Evolutionary conservation across 2,888 invertebrate species (phyloP).

Genomic region (Maniola hyperantus): DNA sequence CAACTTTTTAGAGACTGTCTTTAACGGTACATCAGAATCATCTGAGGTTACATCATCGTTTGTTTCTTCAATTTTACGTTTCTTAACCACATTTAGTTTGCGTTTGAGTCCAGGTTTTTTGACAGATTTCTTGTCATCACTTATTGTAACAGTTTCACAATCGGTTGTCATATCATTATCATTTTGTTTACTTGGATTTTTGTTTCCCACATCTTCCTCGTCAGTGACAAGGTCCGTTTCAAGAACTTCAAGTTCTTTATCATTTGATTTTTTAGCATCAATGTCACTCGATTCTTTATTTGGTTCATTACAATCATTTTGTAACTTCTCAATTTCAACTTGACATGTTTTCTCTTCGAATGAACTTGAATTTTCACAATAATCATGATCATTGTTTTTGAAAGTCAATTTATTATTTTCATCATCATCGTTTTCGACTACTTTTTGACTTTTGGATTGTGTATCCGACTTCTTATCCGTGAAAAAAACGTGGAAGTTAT

Average conservation of each 20-base stretch:
- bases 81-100: conserved; percentile 27
- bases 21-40: conserved; percentile 58
- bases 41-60: conserved; percentile 36
- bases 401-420: not conserved
- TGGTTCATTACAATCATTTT: not conserved
- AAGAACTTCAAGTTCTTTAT: not conserved
- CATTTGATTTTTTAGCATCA: not conserved
- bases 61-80: not conserved
- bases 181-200: not conserved
- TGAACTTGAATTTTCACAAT: too few species aligned
- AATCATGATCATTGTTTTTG: too few species aligned
- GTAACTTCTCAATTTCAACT: conserved; percentile 46
- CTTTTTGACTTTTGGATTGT: conserved; percentile 43
- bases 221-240: not conserved
- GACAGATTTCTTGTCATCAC: not conserved
- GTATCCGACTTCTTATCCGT: conserved; percentile 59
- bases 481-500: conserved; percentile 67
- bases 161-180: not conserved
- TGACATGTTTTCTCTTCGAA: conserved; percentile 19
- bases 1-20: conserved; percentile 42
- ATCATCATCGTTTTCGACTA: not conserved
- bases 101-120: not conserved
- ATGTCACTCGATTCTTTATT: not conserved
- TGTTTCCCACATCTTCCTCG: not conserved
- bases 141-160: not conserved